Base-by-base conservation (phyloP, 2,888 invertebrate species). In the Adineta ricciae region DNA sequence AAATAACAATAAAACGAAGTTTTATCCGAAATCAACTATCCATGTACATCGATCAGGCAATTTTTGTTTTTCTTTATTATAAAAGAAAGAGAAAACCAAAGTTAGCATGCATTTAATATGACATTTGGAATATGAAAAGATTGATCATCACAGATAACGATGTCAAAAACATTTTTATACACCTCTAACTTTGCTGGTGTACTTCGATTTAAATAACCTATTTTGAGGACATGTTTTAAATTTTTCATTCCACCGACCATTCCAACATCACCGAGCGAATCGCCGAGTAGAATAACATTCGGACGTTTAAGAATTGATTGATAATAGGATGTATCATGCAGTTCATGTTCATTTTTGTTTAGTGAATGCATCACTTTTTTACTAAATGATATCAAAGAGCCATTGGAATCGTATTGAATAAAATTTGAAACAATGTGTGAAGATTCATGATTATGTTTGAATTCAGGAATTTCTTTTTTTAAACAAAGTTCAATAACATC, bases 221-320 rank as follows among this genome's bases (percentile, higher is more conserved):
- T 94, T 91, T 95, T 96, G 83, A 98, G 91, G 83, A 95, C 93
- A 50, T 93, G 93, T 86, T 93, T 93, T 8, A 93, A 92, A 86
- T 94, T 92, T 1, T 88, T 88, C 88, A 95, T 93, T 0, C 96
- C 97, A 87, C 95, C 94, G 0, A 95, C 94, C 97, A 98, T 98
- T 32, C 93, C 92, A 0, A 96, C 93, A 91, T 98, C 98, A 0
- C 97, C 97, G 1, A 95, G 91, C 0, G 95, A 94, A 90, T 98
- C 97, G 0, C 97, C 98, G 93, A 98, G 92, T 0, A 98, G 92
- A 49, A 98, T 92, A 0, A 96, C 94, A 90, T 97, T 96, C 19
- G 88, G 87, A n/a, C 90, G 87, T 73, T 89, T 88, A 64, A 87
- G 86, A 32, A 90, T 87, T 41, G 91, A 89, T 84, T 94, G 92